A percentile compares a stretch with the other conserved stretches of the same genome.
Conservation (phyloP, 2,797 vertebrate species). For the Nyctalus aviator region DNA sequence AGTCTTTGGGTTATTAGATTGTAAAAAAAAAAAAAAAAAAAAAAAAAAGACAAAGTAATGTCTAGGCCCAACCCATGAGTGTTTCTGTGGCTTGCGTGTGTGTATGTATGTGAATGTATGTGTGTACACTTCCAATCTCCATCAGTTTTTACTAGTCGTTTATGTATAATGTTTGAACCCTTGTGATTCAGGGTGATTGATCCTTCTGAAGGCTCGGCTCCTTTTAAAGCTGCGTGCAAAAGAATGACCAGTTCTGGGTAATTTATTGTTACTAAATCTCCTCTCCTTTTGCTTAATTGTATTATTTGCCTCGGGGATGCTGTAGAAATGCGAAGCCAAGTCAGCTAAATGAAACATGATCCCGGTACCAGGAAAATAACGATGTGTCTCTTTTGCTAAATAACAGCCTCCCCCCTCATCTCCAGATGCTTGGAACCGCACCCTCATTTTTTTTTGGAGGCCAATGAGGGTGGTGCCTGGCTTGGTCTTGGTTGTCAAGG, state of each 20-base stretch:
- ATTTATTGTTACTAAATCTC: conserved; percentile 79
- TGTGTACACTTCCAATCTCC: neutral
- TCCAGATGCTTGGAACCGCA: conserved; percentile 79
- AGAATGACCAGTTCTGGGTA: conserved; percentile 70
- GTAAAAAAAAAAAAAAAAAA: conserved; percentile 44
- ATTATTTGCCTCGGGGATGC: conserved; percentile 80
- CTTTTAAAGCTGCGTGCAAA: conserved; percentile 69
- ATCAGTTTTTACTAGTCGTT: conserved; percentile 61
- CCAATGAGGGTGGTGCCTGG: conserved; percentile 23
- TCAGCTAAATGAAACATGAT: conserved; percentile 77
- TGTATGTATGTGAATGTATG: too few species aligned
- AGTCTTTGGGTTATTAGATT: conserved; percentile 54
- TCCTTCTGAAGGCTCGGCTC: conserved; percentile 56
- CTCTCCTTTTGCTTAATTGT: conserved; percentile 81
- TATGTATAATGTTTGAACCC: conserved; percentile 56
- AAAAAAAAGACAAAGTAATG: conserved; percentile 42
- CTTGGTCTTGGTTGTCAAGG: conserved; percentile 15
- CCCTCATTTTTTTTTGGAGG: conserved; percentile 50
- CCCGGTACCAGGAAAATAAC: conserved; percentile 74
- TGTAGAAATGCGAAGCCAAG: conserved; percentile 72
- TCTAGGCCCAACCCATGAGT: conserved; percentile 30
- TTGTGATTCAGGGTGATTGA: conserved; percentile 59
- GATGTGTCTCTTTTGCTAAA: conserved; percentile 78
- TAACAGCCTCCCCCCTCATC: conserved; percentile 49
- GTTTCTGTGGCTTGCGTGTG: neutral